Evolutionary conservation across 2,797 vertebrate genomes (phyloP).

Genomic region (Furcifer pardalis): DNA sequence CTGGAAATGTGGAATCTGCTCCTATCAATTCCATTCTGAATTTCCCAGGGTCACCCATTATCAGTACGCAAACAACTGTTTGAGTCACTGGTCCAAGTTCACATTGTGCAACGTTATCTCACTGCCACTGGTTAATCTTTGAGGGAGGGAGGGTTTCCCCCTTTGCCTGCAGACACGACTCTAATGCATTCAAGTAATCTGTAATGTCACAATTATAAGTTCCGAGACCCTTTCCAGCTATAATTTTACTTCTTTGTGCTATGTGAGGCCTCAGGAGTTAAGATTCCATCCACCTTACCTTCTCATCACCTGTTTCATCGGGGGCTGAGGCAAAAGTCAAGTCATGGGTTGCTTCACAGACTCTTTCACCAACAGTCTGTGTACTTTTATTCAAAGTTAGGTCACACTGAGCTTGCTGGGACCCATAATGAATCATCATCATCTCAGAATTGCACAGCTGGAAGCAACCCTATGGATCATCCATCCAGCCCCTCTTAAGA

Average conservation of each 20-base stretch:
- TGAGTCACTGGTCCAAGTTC: not conserved
- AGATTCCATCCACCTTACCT: too few relatives aligned
- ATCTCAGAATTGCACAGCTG: too few relatives aligned
- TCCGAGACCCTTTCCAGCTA: too few relatives aligned
- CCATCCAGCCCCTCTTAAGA: too few relatives aligned
- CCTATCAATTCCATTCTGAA: not conserved
- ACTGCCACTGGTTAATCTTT: not conserved
- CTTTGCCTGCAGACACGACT: too few relatives aligned
- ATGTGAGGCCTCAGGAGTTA: not conserved
- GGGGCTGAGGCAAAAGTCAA: not conserved
- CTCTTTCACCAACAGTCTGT: not conserved
- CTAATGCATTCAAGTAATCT: not conserved
- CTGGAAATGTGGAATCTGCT: not conserved
- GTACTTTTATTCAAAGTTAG: not conserved
- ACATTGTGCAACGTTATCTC: not conserved
- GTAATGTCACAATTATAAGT: not conserved
- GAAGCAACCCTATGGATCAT: too few relatives aligned
- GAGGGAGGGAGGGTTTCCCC: not conserved
- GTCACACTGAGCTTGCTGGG: not conserved
- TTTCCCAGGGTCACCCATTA: too few relatives aligned
- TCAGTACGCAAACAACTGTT: not conserved
- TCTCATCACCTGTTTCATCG: not conserved
- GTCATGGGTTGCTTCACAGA: not conserved
- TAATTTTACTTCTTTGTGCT: not conserved
- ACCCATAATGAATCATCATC: not conserved